A percentile compares a stretch with the other conserved stretches of the same genome.
These are phyloP conservation scores for Neotoxoptera formosana DNA, from an alignment of 1,140 invertebrate genomes.

Conservation along the genomic window DNA sequence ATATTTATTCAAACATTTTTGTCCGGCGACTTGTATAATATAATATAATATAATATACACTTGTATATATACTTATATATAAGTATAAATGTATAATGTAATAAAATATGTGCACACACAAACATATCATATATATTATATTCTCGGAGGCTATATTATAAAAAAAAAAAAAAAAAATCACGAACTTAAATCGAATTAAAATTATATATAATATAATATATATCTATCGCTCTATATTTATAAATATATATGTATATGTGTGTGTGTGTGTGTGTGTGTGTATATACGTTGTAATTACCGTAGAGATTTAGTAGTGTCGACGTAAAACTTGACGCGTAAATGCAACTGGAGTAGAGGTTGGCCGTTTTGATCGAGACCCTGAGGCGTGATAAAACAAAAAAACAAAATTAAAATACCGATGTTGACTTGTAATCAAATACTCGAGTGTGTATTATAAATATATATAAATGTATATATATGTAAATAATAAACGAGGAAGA, in stretches of 20 bases:
- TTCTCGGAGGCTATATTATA: neutral
- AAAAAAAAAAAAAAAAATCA: constrained; percentile 25
- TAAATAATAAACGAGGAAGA: neutral
- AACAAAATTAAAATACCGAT: neutral
- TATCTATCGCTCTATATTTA: constrained; percentile 5
- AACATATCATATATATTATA: neutral
- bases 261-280: too few relatives aligned
- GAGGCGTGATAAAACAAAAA: constrained; percentile 63
- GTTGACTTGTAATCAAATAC: constrained; percentile 19
- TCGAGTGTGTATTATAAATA: neutral
- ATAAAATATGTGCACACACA: neutral
- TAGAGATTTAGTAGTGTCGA: constrained; percentile 85
- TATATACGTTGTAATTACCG: constrained; percentile 67
- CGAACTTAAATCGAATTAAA: neutral
- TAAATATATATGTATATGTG: neutral
- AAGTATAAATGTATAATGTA: neutral
- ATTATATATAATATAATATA: neutral
- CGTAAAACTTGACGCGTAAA: constrained; percentile 93
- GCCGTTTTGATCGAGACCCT: constrained; percentile 90
- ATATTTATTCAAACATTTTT: constrained; percentile 30
- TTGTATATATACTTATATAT: too few relatives aligned
- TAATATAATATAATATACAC: neutral
- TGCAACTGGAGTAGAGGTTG: constrained; percentile 88
- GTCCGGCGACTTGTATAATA: neutral
- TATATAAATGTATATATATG: neutral